A percentile compares a stretch with the other conserved stretches of the same genome.
Evolutionary conservation across 1,140 invertebrate species (phyloP).

Genomic region (Hypothenemus hampei): DNA sequence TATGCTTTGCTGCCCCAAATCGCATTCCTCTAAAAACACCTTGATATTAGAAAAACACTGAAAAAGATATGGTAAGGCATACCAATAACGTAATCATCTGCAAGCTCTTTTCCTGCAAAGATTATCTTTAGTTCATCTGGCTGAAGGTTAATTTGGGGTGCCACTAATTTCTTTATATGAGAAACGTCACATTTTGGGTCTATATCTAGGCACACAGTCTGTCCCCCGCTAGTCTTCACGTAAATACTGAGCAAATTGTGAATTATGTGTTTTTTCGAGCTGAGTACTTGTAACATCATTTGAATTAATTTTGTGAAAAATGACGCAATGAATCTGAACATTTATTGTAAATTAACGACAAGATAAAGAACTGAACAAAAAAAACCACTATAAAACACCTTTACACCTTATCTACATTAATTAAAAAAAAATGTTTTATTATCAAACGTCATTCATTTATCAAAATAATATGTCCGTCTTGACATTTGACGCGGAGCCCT

Average conservation of each 20-base stretch:
- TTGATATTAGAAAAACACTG: background rate
- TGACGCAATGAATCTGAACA: slow-evolving; percentile 24
- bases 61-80: too few relatives aligned
- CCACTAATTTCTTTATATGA: slow-evolving; percentile 68
- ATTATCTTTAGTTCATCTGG: slow-evolving; percentile 76
- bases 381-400: too few relatives aligned
- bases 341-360: too few relatives aligned
- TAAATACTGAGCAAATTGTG: slow-evolving; percentile 63
- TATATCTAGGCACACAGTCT: slow-evolving; percentile 61
- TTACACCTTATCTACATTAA: too few relatives aligned
- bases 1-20: slow-evolving; percentile 76
- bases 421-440: too few relatives aligned
- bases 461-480: too few relatives aligned
- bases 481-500: too few relatives aligned
- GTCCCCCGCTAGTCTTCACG: slow-evolving; percentile 66
- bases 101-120: slow-evolving; percentile 78
- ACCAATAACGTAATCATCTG: slow-evolving; percentile 68
- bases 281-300: slow-evolving; percentile 60
- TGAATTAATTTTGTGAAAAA: slow-evolving; percentile 48
- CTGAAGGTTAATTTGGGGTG: slow-evolving; percentile 60
- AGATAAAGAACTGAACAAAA: too few relatives aligned
- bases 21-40: slow-evolving; percentile 64
- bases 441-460: too few relatives aligned
- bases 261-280: slow-evolving; percentile 56
- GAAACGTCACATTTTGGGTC: slow-evolving; percentile 72